A percentile compares a stretch with the other conserved stretches of the same genome.
These are phyloP conservation scores for Caenorhabditis zanzibari DNA, from an alignment of 2,888 invertebrate genomes.

Conservation along the genomic window DNA sequence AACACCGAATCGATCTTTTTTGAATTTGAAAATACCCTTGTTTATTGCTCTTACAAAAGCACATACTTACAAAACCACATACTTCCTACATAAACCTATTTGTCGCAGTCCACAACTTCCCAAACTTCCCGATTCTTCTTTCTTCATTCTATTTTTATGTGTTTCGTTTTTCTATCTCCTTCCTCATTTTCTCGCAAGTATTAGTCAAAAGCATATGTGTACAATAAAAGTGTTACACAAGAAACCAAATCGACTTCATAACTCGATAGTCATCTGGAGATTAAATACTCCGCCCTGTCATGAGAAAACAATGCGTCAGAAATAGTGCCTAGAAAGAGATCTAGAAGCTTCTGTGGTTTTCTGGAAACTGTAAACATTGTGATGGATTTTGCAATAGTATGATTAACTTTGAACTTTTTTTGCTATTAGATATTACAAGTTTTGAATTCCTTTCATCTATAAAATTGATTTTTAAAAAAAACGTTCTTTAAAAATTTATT, in stretches of 20 bases:
- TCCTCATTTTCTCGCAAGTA: slow-evolving; percentile 37
- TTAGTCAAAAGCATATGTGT: slow-evolving; percentile 61
- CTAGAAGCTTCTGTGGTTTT: background rate
- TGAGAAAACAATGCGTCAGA: slow-evolving; percentile 21
- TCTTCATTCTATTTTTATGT: slow-evolving; percentile 39
- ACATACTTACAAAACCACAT: no score
- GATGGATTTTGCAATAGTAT: no score
- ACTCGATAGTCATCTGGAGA: slow-evolving; percentile 58
- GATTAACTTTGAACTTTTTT: no score
- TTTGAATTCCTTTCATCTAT: no score
- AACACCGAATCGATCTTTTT: no score
- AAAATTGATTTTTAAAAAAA: no score
- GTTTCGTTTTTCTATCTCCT: slow-evolving; percentile 48
- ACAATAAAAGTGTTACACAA: slow-evolving; percentile 56
- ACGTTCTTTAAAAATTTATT: no score
- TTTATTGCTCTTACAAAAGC: no score
- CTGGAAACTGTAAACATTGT: no score
- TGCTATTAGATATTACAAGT: no score
- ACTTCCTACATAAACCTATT: no score
- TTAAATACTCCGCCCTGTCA: slow-evolving; percentile 35
- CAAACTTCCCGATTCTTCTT: slow-evolving; percentile 3
- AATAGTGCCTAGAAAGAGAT: slow-evolving; percentile 5
- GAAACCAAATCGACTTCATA: slow-evolving; percentile 57
- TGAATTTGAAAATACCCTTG: no score
- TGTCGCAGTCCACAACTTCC: slow-evolving; percentile 11